Evolutionary conservation across 2,888 invertebrate genomes (phyloP).

Genomic region (Conus canariensis): DNA sequence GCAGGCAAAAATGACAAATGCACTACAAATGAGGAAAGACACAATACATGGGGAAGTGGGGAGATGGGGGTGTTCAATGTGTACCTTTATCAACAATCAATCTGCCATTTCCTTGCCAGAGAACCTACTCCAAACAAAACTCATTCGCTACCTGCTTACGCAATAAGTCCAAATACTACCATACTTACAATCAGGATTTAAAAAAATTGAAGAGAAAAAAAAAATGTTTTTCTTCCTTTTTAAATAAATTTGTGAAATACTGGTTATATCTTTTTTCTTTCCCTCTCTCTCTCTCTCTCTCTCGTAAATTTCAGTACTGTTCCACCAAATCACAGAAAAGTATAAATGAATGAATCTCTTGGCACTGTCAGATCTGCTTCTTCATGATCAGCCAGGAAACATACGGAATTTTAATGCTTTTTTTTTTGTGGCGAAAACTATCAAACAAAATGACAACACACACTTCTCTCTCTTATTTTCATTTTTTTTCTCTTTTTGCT

Average conservation of each 20-base stretch:
- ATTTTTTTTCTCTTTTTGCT: neutral
- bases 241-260: too few species aligned
- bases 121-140: neutral
- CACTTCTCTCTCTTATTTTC: too few species aligned
- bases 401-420: neutral
- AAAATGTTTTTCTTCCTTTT: too few species aligned
- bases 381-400: neutral
- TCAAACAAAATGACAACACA: neutral
- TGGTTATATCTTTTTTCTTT: too few species aligned
- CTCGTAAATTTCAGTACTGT: neutral
- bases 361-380: neutral
- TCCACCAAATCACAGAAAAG: neutral
- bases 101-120: constrained; percentile 21
- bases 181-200: too few species aligned
- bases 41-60: neutral
- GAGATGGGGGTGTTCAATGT: neutral
- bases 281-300: neutral
- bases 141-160: neutral
- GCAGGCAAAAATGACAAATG: constrained; percentile 15
- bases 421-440: neutral
- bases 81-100: neutral
- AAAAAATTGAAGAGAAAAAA: too few species aligned
- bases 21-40: neutral
- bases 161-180: too few species aligned
- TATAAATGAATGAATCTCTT: neutral